These are phyloP conservation scores for Simalia tracyae DNA, from an alignment of 2,797 vertebrate species.

Conservation along the genomic window DNA sequence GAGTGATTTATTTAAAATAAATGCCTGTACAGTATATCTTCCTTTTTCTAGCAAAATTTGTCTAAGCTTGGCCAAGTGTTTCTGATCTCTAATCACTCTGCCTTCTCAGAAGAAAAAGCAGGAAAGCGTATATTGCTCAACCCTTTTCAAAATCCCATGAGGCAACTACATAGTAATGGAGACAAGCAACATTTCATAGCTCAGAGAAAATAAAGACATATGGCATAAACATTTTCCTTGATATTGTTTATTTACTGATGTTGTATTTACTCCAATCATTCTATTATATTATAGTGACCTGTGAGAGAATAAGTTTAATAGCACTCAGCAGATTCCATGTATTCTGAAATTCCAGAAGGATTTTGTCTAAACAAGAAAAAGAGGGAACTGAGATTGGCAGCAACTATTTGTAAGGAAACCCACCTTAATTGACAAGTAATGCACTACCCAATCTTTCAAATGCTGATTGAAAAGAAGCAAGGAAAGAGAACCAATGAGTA, in stretches of 20 bases:
- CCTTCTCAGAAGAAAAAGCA: neutral
- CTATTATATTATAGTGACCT: neutral
- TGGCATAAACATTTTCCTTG: neutral
- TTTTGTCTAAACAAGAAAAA: neutral
- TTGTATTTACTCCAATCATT: neutral
- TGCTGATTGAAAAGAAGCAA: neutral
- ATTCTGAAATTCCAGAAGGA: neutral
- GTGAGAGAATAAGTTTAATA: neutral
- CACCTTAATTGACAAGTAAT: neutral
- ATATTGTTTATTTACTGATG: neutral
- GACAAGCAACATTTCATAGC: neutral
- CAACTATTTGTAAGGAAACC: neutral
- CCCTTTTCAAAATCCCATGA: neutral
- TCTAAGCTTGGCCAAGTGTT: neutral
- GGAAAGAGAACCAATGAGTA: neutral
- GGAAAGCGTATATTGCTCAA: neutral
- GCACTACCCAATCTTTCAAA: neutral
- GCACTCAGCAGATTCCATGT: neutral
- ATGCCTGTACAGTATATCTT: neutral
- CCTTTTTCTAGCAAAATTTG: neutral
- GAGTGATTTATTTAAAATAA: neutral
- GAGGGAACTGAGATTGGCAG: neutral
- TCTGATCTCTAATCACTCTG: neutral
- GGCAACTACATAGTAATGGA: neutral
- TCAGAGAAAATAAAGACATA: neutral